Percentiles rank a stretch among this genome's conserved stretches.
Evolutionary conservation across 2,888 invertebrate genomes (phyloP).

Genomic region (Rhabditoides inermis): DNA sequence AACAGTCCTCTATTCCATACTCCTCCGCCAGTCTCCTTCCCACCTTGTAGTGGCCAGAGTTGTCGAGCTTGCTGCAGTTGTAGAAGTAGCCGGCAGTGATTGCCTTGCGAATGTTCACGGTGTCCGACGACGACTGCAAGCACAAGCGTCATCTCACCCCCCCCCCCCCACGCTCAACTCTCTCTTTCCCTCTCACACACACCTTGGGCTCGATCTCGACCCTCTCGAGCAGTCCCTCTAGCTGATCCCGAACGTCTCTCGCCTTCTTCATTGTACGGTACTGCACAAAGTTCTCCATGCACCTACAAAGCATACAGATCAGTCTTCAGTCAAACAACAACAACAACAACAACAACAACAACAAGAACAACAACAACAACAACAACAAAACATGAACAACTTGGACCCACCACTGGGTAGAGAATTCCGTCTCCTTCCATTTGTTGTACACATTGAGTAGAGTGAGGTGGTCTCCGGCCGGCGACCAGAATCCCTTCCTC

Average conservation of each 20-base stretch:
- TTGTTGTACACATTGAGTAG: constrained; percentile 91
- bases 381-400: no score
- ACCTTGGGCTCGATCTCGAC: constrained; percentile 97
- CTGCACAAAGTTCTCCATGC: constrained; percentile 96
- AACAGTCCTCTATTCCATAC: no score
- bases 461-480: constrained; percentile 88
- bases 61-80: constrained; percentile 85
- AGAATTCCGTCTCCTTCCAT: constrained; percentile 88
- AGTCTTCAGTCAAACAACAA: no score
- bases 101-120: constrained; percentile 79
- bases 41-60: constrained; percentile 55
- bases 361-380: no score
- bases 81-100: constrained; percentile 97
- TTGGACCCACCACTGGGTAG: constrained; percentile 76
- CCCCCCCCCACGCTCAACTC: no score
- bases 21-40: no score
- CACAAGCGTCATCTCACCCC: constrained; percentile 9
- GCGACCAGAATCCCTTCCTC: constrained; percentile 82
- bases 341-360: no score
- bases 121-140: constrained; percentile 63
- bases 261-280: constrained; percentile 83
- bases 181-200: no score
- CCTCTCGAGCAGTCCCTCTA: constrained; percentile 85
- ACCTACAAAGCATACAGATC: constrained; percentile 55
- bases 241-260: constrained; percentile 65